Conservation (phyloP, 1,140 invertebrate species). For the Drosophila rhopaloa region DNA sequence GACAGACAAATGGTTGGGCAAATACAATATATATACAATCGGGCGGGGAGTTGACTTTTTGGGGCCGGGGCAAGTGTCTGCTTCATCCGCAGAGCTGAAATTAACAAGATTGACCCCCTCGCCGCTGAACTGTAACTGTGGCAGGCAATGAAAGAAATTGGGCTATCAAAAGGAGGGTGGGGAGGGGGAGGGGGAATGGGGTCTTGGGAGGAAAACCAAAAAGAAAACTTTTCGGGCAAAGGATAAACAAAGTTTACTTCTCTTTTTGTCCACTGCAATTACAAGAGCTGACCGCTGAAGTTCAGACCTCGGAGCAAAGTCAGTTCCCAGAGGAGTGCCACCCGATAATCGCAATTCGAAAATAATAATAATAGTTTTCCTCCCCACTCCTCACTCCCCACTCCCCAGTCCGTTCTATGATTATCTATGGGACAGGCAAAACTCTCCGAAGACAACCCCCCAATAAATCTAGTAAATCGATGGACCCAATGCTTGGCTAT, state of each 20-base stretch:
- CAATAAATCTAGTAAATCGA: not conserved
- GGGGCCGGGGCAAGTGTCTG: slow-evolving; percentile 28
- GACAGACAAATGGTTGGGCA: slow-evolving; percentile 43
- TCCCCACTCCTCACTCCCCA: not conserved
- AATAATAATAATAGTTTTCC: slow-evolving; percentile 73
- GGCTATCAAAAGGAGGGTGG: slow-evolving; percentile 53
- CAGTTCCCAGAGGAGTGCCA: slow-evolving; percentile 9
- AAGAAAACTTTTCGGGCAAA: slow-evolving; percentile 24
- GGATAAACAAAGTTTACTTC: slow-evolving; percentile 50
- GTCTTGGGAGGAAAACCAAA: slow-evolving; percentile 2
- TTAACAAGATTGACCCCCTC: slow-evolving; percentile 78
- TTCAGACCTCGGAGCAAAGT: not conserved
- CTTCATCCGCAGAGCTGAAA: slow-evolving; percentile 49
- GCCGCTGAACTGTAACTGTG: slow-evolving; percentile 16
- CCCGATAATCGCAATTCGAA: slow-evolving; percentile 71
- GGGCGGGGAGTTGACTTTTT: slow-evolving; percentile 9
- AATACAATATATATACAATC: slow-evolving; percentile 62
- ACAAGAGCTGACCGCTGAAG: slow-evolving; percentile 34
- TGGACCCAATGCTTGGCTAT: not conserved
- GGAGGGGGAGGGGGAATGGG: not conserved
- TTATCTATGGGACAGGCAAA: slow-evolving; percentile 63
- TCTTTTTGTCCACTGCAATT: slow-evolving; percentile 67
- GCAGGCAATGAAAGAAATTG: slow-evolving; percentile 76
- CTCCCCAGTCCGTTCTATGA: slow-evolving; percentile 32
- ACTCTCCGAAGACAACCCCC: slow-evolving; percentile 6